Base-by-base conservation (phyloP, 2,113 vertebrate species). In the Bucco capensis region DNA sequence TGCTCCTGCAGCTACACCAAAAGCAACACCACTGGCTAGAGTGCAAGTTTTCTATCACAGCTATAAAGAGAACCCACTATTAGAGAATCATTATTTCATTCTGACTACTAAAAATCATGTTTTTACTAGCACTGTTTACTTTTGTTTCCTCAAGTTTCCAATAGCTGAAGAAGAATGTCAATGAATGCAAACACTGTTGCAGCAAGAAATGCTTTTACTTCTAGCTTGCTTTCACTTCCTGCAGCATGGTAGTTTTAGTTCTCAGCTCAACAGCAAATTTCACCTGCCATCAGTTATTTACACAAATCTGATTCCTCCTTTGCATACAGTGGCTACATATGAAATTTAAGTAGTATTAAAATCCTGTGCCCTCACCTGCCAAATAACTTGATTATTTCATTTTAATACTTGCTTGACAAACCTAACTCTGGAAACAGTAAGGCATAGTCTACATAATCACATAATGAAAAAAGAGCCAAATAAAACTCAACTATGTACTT, bases 401-500 rank as follows among this genome's bases (percentile, higher is more conserved):
- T 93, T 91, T 58, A 92, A 87, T 76, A 84, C 65, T 83, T 67
- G 69, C 31, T 78, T 67, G 73, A 92, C 79, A 94, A 86, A 80
- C 33, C 33, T 56, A 82, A 1, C 31, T 54, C 70, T 54, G 67
- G 40, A 88, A 92, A 85, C 38, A 66, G 14, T 46, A 62, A 62
- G 25, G 37, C 40, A 61, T 25, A 12, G 27, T 25, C 35, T 81
- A 66, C 72, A 61, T 67, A 86, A 80, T 18, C 64, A 54, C 31
- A 40, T 18, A 60, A 88, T 47, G 10, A 61, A 25, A 50, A 53
- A 31, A 86, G 89, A 57, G 21, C 38, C 11, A 89, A 84, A 73
- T 57, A 54, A 47, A 89, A 44, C 23, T 46, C 56, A 69, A 71
- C 44, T 70, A 50, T 2, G 24, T 35, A 61, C 23, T 33, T 86